Conservation (phyloP, 2,888 invertebrate genomes). For the Anticlea derivata region DNA sequence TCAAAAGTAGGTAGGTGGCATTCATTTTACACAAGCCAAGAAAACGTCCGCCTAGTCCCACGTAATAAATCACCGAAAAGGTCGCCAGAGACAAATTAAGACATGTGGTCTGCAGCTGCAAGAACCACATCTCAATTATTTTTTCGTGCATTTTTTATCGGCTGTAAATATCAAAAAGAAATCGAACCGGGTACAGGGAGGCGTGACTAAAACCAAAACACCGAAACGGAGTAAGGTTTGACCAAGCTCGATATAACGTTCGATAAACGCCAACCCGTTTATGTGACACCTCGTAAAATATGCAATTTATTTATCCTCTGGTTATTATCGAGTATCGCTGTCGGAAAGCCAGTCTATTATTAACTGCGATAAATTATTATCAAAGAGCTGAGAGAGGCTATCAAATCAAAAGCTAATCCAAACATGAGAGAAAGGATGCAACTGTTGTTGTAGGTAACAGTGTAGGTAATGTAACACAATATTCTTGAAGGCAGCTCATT, state of each 20-base stretch:
- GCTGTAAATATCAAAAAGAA: constrained; percentile 33
- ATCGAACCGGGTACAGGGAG: constrained; percentile 40
- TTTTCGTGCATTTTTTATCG: constrained; percentile 31
- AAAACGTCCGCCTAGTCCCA: constrained; percentile 33
- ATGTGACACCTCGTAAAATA: constrained; percentile 59
- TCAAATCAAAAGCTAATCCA: constrained; percentile 15
- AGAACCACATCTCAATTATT: constrained; percentile 44
- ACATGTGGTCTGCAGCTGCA: constrained; percentile 77
- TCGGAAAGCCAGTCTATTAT: constrained; percentile 6
- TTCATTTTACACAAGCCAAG: constrained; percentile 20
- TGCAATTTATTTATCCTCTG: constrained; percentile 41
- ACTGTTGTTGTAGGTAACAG: constrained; percentile 51
- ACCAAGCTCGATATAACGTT: constrained; percentile 22
- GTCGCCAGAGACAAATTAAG: constrained; percentile 65
- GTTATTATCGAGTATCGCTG: not conserved
- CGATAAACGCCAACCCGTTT: constrained; percentile 40
- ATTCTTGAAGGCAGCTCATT: constrained; percentile 62
- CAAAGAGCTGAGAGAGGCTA: not conserved
- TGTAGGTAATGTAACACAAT: constrained; percentile 64
- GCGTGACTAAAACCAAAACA: constrained; percentile 76
- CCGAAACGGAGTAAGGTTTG: constrained; percentile 56
- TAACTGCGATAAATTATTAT: constrained; percentile 16
- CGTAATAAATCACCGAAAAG: constrained; percentile 72
- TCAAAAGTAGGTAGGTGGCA: constrained; percentile 16
- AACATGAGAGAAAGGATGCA: constrained; percentile 21